Percentiles rank a stretch among this genome's conserved stretches.
Evolutionary conservation across 2,888 invertebrate species (phyloP).

Genomic region (Piscicola geometra): DNA sequence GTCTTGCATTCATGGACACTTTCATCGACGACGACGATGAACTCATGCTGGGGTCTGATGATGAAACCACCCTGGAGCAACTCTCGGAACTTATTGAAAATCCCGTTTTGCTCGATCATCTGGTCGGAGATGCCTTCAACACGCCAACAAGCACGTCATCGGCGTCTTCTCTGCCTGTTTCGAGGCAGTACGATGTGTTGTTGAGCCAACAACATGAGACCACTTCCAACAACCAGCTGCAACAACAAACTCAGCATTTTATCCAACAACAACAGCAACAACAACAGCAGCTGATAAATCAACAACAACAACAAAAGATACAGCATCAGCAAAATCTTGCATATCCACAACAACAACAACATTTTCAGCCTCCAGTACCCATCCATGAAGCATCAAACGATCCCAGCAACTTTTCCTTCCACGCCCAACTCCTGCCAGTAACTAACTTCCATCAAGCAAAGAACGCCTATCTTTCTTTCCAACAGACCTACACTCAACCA

Average conservation of each 20-base stretch:
- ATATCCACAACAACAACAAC: too few species aligned
- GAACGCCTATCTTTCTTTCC: too few species aligned
- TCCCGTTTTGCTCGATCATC: conserved; percentile 19
- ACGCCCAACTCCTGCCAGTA: too few species aligned
- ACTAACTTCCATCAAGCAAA: too few species aligned
- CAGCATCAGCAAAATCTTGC: neutral
- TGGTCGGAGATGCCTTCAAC: neutral
- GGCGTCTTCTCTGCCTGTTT: neutral
- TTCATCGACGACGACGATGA: conserved; percentile 18
- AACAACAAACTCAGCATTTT: neutral
- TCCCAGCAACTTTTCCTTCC: too few species aligned
- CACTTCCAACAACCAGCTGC: neutral
- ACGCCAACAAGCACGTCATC: neutral
- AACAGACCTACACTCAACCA: too few species aligned
- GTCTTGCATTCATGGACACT: conserved; percentile 21
- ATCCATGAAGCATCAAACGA: neutral
- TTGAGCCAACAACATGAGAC: neutral
- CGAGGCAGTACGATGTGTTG: neutral
- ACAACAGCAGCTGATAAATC: conserved; percentile 5
- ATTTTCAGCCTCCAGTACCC: neutral
- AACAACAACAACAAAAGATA: neutral
- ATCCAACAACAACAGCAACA: conserved; percentile 10
- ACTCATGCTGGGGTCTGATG: conserved; percentile 14
- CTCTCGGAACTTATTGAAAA: conserved; percentile 29
- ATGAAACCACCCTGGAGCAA: neutral